Conservation (phyloP, 2,113 vertebrate genomes). For the Melanerpes formicivorus region DNA sequence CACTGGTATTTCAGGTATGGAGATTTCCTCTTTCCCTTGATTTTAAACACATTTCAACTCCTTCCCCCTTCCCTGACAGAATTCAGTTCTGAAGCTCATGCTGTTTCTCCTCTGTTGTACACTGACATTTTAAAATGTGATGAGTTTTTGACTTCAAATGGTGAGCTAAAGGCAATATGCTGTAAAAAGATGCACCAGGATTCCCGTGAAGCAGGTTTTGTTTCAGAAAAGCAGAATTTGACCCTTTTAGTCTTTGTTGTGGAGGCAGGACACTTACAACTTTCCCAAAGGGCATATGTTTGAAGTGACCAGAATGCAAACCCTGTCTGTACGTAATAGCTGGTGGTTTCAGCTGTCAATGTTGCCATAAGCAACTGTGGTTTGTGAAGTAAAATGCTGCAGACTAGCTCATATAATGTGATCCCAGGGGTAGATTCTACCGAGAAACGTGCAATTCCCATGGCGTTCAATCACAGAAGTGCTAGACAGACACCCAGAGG, state of each 20-base stretch:
- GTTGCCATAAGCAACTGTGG: not conserved
- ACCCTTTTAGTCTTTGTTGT: not conserved
- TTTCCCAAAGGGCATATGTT: not conserved
- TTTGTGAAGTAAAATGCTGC: not conserved
- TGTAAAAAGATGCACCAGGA: not conserved
- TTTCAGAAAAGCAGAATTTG: not conserved
- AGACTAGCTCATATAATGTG: not conserved
- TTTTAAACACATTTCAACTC: not conserved
- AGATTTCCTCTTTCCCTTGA: not conserved
- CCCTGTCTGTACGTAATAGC: not conserved
- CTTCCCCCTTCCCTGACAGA: not conserved
- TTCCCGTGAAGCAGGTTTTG: not conserved
- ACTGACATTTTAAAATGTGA: not conserved
- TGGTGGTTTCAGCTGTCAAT: not conserved
- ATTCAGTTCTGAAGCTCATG: not conserved
- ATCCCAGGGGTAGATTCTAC: not conserved
- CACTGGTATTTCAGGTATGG: not conserved
- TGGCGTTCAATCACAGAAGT: accelerated
- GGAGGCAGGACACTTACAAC: not conserved
- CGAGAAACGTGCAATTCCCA: not conserved
- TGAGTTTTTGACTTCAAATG: not conserved
- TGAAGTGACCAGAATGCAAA: not conserved
- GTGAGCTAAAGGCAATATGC: not conserved
- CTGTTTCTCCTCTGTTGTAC: not conserved
- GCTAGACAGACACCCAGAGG: not conserved